Evolutionary conservation across 2,113 vertebrate species (phyloP).

Genomic region (Gorsachius goisagi): DNA sequence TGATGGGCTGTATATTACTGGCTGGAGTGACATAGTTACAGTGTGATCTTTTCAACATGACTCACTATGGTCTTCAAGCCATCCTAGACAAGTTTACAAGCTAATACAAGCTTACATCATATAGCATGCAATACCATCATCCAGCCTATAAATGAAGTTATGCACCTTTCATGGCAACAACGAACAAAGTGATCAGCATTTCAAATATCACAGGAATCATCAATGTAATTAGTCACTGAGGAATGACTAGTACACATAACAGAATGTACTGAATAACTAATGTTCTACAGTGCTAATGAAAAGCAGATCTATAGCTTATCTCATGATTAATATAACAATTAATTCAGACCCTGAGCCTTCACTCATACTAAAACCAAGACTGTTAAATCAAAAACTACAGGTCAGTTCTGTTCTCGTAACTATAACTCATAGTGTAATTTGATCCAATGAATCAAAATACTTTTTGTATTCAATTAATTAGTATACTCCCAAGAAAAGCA

Average conservation of each 20-base stretch:
- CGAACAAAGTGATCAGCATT: neutral
- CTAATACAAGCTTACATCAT: neutral
- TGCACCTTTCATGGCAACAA: neutral
- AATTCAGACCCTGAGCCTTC: neutral
- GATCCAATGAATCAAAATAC: neutral
- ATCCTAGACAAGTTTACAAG: neutral
- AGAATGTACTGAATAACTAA: neutral
- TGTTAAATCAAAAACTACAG: neutral
- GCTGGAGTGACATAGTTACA: neutral
- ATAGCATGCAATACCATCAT: neutral
- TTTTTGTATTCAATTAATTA: neutral
- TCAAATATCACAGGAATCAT: neutral
- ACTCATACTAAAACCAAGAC: neutral
- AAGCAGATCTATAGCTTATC: neutral
- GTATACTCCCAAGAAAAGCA: neutral
- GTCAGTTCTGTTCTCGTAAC: neutral
- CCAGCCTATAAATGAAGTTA: neutral
- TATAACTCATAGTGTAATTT: neutral
- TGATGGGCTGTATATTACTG: neutral
- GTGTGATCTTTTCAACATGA: neutral
- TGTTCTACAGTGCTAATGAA: neutral
- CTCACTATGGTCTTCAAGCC: neutral
- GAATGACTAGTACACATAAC: neutral
- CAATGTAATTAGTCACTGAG: constrained; percentile 4
- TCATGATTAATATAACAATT: neutral